Evolutionary conservation across 2,888 invertebrate genomes (phyloP).

Genomic region (Folsomia manolachei): DNA sequence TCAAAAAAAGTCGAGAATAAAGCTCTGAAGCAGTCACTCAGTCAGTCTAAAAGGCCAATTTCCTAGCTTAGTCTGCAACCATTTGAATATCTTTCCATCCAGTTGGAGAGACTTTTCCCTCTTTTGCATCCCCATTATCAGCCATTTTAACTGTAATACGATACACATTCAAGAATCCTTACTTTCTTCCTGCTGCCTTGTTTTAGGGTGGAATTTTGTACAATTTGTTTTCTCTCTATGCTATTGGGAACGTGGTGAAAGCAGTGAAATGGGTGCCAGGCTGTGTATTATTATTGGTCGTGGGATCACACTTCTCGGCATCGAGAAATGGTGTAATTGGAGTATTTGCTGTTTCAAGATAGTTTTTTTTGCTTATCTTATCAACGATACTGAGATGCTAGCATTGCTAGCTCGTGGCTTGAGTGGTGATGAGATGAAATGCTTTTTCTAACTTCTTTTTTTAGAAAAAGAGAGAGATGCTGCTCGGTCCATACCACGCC

Average conservation of each 20-base stretch:
- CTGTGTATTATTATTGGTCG: not conserved
- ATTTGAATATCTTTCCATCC: slow-evolving; percentile 2
- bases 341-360: not conserved
- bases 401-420: no score
- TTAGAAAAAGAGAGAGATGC: no score
- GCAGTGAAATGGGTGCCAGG: not conserved
- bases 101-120: not conserved
- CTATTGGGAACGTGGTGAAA: not conserved
- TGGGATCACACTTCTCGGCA: not conserved
- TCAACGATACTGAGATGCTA: no score
- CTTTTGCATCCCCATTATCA: not conserved
- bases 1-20: slow-evolving; percentile 14
- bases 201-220: not conserved
- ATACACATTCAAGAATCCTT: not conserved
- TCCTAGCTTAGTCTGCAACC: not conserved
- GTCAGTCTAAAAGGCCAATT: slow-evolving; percentile 6
- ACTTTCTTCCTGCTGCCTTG: not conserved
- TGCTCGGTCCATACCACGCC: no score
- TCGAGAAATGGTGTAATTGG: not conserved
- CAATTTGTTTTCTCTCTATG: not conserved
- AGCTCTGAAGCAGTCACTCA: not conserved
- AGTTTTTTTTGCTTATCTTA: not conserved
- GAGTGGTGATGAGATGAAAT: not conserved
- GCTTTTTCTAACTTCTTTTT: not conserved
- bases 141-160: not conserved